Evolutionary conservation across 2,888 invertebrate species (phyloP).

Genomic region (Cheilosia vernalis): DNA sequence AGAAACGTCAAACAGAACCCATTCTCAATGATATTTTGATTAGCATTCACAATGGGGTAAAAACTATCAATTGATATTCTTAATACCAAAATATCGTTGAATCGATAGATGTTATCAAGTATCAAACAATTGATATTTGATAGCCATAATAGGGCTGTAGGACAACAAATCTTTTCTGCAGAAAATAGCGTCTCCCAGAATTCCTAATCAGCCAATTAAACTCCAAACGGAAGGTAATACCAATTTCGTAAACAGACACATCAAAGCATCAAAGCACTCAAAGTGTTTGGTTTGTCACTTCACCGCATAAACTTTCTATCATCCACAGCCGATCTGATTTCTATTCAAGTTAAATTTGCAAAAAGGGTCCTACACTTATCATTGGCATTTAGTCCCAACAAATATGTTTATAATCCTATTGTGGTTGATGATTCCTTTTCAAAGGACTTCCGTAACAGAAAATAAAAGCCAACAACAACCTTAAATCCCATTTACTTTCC

Average conservation of each 20-base stretch:
- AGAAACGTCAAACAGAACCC: too few species aligned
- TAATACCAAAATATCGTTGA: too few species aligned
- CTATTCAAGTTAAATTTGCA: slow-evolving; percentile 19
- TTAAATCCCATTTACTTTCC: slow-evolving; percentile 29
- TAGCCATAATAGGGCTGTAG: too few species aligned
- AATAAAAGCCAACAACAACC: not conserved
- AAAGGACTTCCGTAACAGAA: slow-evolving; percentile 3
- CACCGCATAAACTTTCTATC: slow-evolving; percentile 26
- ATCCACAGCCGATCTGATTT: slow-evolving; percentile 15
- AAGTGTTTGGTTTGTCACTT: slow-evolving; percentile 21
- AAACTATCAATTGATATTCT: too few species aligned
- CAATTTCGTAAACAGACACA: slow-evolving; percentile 15
- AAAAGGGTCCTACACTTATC: slow-evolving; percentile 20
- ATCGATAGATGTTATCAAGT: too few species aligned
- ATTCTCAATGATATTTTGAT: too few species aligned
- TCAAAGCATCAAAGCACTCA: slow-evolving; percentile 5
- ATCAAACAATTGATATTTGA: too few species aligned
- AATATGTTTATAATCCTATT: slow-evolving; percentile 49
- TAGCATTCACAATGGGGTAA: too few species aligned
- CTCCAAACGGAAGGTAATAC: not conserved
- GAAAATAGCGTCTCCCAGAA: not conserved
- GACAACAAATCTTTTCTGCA: too few species aligned
- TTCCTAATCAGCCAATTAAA: slow-evolving; percentile 14
- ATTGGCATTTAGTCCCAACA: slow-evolving; percentile 37
- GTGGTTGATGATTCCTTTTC: slow-evolving; percentile 43